Base-by-base conservation (phyloP, 2,888 invertebrate species). In the Andrena minutula region DNA sequence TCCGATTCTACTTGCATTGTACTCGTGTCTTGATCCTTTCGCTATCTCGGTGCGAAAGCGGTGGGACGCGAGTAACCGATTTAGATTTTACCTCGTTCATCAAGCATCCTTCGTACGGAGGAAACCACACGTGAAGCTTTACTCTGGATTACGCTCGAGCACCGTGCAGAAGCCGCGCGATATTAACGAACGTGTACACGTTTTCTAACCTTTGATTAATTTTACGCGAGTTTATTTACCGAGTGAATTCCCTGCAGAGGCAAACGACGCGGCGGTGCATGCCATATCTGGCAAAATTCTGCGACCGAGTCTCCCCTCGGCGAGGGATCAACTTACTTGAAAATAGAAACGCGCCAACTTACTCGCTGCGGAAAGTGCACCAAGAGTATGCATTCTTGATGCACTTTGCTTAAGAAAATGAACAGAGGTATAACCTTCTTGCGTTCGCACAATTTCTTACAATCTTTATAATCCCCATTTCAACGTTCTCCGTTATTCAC, bases 181-280 rank as follows among this genome's bases (percentile, higher is more conserved):
- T 35, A 69, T 69, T 56, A 69, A 69, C 68, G 56, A 69, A 56
- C 56, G 41, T 41, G 32, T 69, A 69, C 68, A 56, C 32, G 6
- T 69, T 68, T 69, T 56, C 56, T 53, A 30, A 8, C 32, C 68
- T 69, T 69, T 69, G 68, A 56, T 56, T 69, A 69, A 69, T 69
- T 53, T 56, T 23, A 56, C 51, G 56, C 30, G 32, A 69, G 53
- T 69, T 41, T 56, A 69, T 69, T 69, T 69, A 26, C 68, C 35
- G 26, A 69, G 23, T 4, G 35, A 69, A 69, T 68, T 68, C 56
- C 68, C 68, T 32, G 32, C 30, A 35, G 49, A 68, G 26, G 49
- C 30, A 66, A 49, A 66, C n/a, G 2, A 30, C 20, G 16, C 32
- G 23, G 32, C 53, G 51, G 20, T 56, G 35, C 68, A 23, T 20